Percentiles rank a stretch among this genome's conserved stretches.
Evolutionary conservation across 2,888 invertebrate species (phyloP).

Genomic region (Epinotia demarniana): DNA sequence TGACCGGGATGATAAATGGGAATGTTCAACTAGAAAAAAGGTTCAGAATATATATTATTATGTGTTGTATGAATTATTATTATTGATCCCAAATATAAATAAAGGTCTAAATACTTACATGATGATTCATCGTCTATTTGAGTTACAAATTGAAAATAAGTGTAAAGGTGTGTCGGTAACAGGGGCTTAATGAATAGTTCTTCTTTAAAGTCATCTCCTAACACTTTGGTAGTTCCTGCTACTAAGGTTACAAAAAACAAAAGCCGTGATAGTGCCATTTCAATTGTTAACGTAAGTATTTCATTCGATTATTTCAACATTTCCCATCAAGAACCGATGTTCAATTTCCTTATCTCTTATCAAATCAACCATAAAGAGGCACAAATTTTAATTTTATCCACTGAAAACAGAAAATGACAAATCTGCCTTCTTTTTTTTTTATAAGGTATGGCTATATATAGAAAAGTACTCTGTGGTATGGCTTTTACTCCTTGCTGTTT

Average conservation of each 20-base stretch:
- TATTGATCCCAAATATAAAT: neutral
- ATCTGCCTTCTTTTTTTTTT: too few relatives aligned
- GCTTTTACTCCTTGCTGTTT: too few relatives aligned
- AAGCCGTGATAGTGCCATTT: slow-evolving; percentile 24
- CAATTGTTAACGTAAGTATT: neutral
- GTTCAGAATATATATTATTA: too few relatives aligned
- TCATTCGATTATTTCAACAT: neutral
- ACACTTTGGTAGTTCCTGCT: slow-evolving; percentile 46
- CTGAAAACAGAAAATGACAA: too few relatives aligned
- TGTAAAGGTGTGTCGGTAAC: slow-evolving; percentile 92
- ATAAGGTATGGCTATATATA: too few relatives aligned
- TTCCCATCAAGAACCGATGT: slow-evolving; percentile 4
- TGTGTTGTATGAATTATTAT: neutral
- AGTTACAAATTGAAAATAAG: slow-evolving; percentile 96
- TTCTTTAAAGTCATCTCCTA: slow-evolving; percentile 91
- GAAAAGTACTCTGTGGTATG: too few relatives aligned
- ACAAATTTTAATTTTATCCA: neutral
- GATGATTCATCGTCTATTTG: slow-evolving; percentile 86
- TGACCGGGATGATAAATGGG: slow-evolving; percentile 94
- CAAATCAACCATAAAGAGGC: neutral
- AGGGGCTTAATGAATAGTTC: slow-evolving; percentile 95
- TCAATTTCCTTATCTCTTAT: slow-evolving; percentile 17
- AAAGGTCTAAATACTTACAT: slow-evolving; percentile 80
- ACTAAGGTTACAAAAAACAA: slow-evolving; percentile 23
- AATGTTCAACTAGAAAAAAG: slow-evolving; percentile 89